Evolutionary conservation across 2,888 invertebrate species (phyloP).

Genomic region (Netelia melanura): DNA sequence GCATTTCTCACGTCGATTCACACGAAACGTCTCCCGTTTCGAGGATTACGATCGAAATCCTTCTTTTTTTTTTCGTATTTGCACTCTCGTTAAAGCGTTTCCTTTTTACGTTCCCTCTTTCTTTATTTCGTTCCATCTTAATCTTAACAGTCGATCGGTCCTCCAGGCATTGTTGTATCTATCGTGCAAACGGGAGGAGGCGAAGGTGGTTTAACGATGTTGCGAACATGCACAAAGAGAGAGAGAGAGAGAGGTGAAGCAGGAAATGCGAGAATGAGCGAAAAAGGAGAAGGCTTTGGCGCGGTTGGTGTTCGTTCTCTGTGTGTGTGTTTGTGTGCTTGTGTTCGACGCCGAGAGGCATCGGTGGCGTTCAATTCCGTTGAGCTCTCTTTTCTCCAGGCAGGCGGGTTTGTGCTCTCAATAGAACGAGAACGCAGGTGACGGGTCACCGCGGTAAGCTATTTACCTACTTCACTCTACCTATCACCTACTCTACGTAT

Average conservation of each 20-base stretch:
- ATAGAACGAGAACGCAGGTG: constrained; percentile 85
- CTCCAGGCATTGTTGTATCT: not conserved
- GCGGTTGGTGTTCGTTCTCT: not conserved
- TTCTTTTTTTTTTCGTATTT: too few species aligned
- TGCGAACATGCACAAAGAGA: not conserved
- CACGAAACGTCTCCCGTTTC: too few species aligned
- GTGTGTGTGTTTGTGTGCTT: constrained; percentile 30
- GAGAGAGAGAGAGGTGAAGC: constrained; percentile 13
- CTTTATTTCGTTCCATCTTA: not conserved
- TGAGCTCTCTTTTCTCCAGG: constrained; percentile 76
- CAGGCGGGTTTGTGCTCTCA: constrained; percentile 79
- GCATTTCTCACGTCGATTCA: too few species aligned
- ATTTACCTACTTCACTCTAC: constrained; percentile 84
- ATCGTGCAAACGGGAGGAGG: not conserved
- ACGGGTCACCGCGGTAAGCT: constrained; percentile 84
- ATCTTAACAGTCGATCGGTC: constrained; percentile 9
- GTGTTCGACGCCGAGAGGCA: constrained; percentile 50
- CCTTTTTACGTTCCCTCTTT: not conserved
- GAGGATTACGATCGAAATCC: too few species aligned
- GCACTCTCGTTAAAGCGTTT: constrained; percentile 3
- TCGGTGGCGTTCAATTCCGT: constrained; percentile 68
- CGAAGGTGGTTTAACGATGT: not conserved
- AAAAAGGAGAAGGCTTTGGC: constrained; percentile 23
- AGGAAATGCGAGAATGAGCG: constrained; percentile 25
- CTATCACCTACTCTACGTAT: constrained; percentile 74